Percentiles rank a stretch among this genome's conserved stretches.
These are phyloP conservation scores for Celastrina argiolus DNA, from an alignment of 2,888 invertebrate species.

Conservation along the genomic window DNA sequence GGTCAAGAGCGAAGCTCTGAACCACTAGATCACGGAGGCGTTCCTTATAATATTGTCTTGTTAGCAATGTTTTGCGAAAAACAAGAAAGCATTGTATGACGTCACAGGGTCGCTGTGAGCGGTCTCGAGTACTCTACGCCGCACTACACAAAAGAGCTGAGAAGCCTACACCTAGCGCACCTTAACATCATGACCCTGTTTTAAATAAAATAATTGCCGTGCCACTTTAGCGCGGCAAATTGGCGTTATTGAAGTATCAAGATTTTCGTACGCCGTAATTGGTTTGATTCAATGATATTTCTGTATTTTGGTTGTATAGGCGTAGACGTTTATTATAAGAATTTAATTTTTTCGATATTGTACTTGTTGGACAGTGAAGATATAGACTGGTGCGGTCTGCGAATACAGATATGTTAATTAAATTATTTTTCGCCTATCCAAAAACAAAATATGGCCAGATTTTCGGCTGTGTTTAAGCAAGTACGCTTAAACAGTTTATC, in stretches of 20 bases:
- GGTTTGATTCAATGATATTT: not conserved
- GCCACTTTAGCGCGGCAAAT: not conserved
- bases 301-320: not conserved
- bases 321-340: not conserved
- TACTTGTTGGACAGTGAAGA: no score
- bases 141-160: slow-evolving; percentile 32
- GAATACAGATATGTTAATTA: no score
- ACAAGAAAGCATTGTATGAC: slow-evolving; percentile 25
- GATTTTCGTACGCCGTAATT: not conserved
- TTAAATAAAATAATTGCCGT: slow-evolving; percentile 11
- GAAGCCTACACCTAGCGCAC: slow-evolving; percentile 22
- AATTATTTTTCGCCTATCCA: no score
- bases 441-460: no score
- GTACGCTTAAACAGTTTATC: no score
- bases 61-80: slow-evolving; percentile 17
- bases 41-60: slow-evolving; percentile 27
- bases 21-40: no score
- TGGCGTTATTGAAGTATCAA: slow-evolving; percentile 6
- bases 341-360: no score
- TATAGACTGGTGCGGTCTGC: no score
- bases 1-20: no score
- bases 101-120: slow-evolving; percentile 28
- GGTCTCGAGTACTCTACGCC: slow-evolving; percentile 32
- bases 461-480: no score
- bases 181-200: slow-evolving; percentile 24